These are phyloP conservation scores for Ectropis crepuscularia DNA, from an alignment of 2,888 invertebrate species.

Conservation along the genomic window DNA sequence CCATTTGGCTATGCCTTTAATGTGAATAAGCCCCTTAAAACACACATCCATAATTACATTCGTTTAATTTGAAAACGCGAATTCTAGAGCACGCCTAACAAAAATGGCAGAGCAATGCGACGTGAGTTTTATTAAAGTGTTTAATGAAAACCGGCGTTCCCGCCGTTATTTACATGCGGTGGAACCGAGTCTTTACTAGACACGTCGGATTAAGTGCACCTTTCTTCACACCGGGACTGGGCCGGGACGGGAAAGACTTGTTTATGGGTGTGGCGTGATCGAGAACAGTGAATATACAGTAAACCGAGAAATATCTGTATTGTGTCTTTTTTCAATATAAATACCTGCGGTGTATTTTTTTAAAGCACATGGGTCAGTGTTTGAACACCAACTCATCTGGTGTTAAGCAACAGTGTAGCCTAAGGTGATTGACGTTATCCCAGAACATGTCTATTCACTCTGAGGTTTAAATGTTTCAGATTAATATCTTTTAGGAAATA, in stretches of 20 bases:
- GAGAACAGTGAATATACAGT: no score
- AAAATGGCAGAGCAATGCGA: slow-evolving; percentile 41
- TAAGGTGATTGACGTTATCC: no score
- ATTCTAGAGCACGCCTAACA: slow-evolving; percentile 28
- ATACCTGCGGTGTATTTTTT: no score
- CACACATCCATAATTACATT: not conserved
- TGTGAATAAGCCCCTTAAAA: not conserved
- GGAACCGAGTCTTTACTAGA: slow-evolving; percentile 41
- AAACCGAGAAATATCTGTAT: no score
- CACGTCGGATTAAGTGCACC: slow-evolving; percentile 26
- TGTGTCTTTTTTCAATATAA: no score
- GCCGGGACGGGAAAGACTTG: not conserved
- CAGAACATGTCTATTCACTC: no score
- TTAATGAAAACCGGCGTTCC: slow-evolving; percentile 64
- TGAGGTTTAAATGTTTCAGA: no score
- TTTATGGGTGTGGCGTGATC: not conserved
- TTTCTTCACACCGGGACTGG: not conserved
- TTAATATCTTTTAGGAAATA: no score
- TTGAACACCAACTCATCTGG: no score
- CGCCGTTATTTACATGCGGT: slow-evolving; percentile 64
- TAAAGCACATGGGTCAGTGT: no score
- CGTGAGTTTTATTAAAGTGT: slow-evolving; percentile 61
- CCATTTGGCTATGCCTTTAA: not conserved
- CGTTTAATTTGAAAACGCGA: slow-evolving; percentile 20
- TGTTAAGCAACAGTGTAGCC: no score